Evolutionary conservation across 2,113 vertebrate genomes (phyloP).

Genomic region (Microcebus tavaratra): DNA sequence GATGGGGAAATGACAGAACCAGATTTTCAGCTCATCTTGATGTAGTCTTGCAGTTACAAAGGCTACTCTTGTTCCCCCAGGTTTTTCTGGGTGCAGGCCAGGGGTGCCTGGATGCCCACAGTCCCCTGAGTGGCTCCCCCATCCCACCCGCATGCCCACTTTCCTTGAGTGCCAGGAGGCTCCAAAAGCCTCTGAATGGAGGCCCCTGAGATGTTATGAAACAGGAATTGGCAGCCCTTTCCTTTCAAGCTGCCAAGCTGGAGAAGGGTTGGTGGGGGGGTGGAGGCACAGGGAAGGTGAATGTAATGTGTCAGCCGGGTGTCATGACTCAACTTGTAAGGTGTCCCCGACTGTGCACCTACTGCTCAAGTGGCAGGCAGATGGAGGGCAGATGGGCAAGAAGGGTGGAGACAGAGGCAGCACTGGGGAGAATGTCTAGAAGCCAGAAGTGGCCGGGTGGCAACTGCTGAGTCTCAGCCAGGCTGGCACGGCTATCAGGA

Average conservation of each 20-base stretch:
- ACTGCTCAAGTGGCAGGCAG: conserved; percentile 27
- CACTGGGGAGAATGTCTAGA: not conserved
- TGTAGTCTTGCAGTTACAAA: conserved; percentile 43
- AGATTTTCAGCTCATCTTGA: conserved; percentile 43
- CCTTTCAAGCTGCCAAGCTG: not conserved
- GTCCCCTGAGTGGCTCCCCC: not conserved
- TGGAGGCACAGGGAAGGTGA: conserved; percentile 8
- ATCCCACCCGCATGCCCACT: not conserved
- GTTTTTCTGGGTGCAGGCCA: not conserved
- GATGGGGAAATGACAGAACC: not conserved
- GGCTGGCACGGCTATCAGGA: conserved; percentile 52
- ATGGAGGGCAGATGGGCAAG: conserved; percentile 48
- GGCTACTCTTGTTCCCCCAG: not conserved
- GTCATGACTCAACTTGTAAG: not conserved
- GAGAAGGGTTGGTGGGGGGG: not conserved
- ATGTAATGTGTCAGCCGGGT: not conserved
- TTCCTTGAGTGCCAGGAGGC: conserved; percentile 8
- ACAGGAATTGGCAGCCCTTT: conserved; percentile 37
- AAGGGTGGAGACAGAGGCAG: not conserved
- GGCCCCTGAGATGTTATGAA: conserved; percentile 53
- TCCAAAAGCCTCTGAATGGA: conserved; percentile 47
- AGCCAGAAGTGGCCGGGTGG: conserved; percentile 4
- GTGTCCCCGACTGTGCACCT: not conserved
- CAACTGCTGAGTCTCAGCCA: not conserved
- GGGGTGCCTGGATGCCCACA: not conserved